Percentiles rank a stretch among this genome's conserved stretches.
phyloP scores from a whole-genome alignment of 2,888 invertebrate genomes.

The Thyatira batis region DNA sequence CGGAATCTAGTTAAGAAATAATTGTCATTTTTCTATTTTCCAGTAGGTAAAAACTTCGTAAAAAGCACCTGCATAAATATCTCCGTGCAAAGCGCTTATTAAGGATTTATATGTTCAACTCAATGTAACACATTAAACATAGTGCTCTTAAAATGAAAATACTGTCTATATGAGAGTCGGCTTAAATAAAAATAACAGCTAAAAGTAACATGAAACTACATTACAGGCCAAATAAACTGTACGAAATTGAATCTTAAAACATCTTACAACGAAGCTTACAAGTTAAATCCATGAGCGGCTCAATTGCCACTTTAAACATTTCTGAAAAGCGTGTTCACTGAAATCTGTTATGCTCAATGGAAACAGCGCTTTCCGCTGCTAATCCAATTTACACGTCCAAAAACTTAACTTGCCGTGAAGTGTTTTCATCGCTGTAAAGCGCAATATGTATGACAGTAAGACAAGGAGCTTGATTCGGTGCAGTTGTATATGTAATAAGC shows the following conservation, averaged over 20 bases:
- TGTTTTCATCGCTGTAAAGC: conserved; percentile 14
- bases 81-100: too few species aligned
- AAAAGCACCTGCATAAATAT: too few species aligned
- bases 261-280: background rate
- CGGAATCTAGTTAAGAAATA: too few species aligned
- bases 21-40: too few species aligned
- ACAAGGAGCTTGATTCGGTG: conserved; percentile 15
- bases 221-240: background rate
- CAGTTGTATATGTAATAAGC: conserved; percentile 45
- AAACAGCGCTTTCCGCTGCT: background rate
- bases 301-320: background rate
- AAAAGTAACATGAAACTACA: background rate
- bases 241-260: background rate
- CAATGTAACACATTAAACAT: too few species aligned
- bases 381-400: conserved; percentile 1
- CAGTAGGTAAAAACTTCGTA: too few species aligned
- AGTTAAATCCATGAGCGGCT: background rate
- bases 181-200: too few species aligned
- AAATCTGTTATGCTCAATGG: background rate
- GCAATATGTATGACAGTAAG: conserved; percentile 27
- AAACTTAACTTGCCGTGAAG: conserved; percentile 2
- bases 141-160: too few species aligned
- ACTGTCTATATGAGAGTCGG: too few species aligned
- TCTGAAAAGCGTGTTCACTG: background rate
- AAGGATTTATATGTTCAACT: too few species aligned